phyloP scores from a whole-genome alignment of 1,140 invertebrate species.

The Caenorhabditis brenneri region DNA sequence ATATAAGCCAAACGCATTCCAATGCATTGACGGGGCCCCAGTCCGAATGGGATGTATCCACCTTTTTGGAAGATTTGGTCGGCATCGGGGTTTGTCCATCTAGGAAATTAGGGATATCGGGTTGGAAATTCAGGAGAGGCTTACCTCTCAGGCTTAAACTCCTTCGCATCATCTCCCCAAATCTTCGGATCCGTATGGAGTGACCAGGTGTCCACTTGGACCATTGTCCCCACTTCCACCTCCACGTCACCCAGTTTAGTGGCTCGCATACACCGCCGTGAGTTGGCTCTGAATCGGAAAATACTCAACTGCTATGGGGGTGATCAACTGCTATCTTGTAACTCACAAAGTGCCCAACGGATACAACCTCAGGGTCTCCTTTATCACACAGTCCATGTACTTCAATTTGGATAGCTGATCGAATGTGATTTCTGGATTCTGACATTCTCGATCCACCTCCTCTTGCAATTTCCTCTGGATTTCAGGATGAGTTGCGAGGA shows the following conservation, averaged over 20 bases:
- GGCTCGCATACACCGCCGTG: constrained; percentile 64
- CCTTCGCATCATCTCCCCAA: constrained; percentile 65
- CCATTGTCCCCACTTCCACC: constrained; percentile 70
- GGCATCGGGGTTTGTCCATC: constrained; percentile 28
- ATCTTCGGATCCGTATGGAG: constrained; percentile 70
- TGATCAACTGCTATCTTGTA: too few relatives aligned
- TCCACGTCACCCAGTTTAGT: constrained; percentile 64
- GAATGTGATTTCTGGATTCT: constrained; percentile 59
- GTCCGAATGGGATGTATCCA: constrained; percentile 64
- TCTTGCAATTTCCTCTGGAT: constrained; percentile 75
- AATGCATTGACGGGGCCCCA: constrained; percentile 68
- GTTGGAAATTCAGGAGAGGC: not conserved
- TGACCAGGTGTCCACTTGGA: constrained; percentile 71
- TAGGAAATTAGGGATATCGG: not conserved
- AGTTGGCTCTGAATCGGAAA: constrained; percentile 51
- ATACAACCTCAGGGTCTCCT: constrained; percentile 64
- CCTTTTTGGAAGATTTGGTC: constrained; percentile 1
- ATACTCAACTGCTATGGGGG: too few relatives aligned
- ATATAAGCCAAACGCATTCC: constrained; percentile 68
- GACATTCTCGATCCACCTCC: constrained; percentile 75
- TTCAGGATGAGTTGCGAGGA: constrained; percentile 76
- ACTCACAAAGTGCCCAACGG: constrained; percentile 62
- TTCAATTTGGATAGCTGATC: constrained; percentile 63
- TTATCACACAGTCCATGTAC: constrained; percentile 63
- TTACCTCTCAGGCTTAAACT: constrained; percentile 57